Conservation (phyloP, 2,797 vertebrate species). For the Fringilla coelebs region DNA sequence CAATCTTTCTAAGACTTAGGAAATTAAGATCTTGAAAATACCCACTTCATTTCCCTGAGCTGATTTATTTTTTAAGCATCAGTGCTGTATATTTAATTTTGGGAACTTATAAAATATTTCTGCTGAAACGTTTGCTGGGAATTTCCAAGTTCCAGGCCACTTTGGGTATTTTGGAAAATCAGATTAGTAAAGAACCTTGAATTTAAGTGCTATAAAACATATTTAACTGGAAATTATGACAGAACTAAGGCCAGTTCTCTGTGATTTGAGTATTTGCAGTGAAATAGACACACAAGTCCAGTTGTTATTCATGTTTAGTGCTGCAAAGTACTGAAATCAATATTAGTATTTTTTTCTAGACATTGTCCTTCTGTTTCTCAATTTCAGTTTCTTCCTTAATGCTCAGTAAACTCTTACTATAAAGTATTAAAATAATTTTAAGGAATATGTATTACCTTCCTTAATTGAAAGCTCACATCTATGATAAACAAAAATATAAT, state of each 20-base stretch:
- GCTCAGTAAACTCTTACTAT: neutral
- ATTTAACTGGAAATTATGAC: conserved; percentile 32
- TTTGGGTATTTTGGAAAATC: conserved; percentile 25
- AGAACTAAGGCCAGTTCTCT: neutral
- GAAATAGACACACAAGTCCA: neutral
- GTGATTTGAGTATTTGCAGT: neutral
- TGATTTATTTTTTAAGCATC: neutral
- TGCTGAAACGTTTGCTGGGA: neutral
- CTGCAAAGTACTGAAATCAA: neutral
- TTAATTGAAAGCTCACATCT: neutral
- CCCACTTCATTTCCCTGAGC: neutral
- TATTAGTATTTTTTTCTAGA: neutral
- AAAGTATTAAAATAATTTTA: neutral
- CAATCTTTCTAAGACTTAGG: neutral
- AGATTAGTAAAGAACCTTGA: conserved; percentile 31
- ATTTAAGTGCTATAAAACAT: neutral
- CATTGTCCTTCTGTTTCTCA: neutral
- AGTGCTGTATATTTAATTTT: neutral
- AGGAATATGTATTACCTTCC: neutral
- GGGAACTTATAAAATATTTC: conserved; percentile 4
- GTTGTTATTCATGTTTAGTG: neutral
- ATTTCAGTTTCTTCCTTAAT: neutral
- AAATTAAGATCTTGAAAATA: neutral
- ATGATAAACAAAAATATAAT: neutral
- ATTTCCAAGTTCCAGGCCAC: neutral